Percentiles rank a stretch among this genome's conserved stretches.
phyloP scores from a whole-genome alignment of 2,113 vertebrate genomes.

The Chaetodon trifascialis region DNA sequence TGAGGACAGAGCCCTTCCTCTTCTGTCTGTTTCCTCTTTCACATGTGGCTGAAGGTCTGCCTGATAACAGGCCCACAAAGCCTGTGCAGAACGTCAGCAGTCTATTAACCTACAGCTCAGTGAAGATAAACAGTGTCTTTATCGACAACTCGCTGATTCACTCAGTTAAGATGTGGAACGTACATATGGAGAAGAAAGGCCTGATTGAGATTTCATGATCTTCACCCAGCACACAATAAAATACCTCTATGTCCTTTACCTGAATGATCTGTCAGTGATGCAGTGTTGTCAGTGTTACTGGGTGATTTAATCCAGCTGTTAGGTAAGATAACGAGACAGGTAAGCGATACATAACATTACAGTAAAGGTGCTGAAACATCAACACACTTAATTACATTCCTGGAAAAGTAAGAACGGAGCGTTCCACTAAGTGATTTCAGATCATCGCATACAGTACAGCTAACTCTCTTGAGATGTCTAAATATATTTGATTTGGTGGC shows the following conservation, averaged over 20 bases:
- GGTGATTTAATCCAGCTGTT: background rate
- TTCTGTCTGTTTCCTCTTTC: constrained; percentile 29
- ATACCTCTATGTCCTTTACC: background rate
- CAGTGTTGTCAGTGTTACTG: background rate
- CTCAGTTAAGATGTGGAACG: background rate
- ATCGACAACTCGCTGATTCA: constrained; percentile 32
- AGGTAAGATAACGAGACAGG: background rate
- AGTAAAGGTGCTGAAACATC: too few relatives aligned
- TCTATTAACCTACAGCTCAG: constrained; percentile 50
- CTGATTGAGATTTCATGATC: constrained; percentile 10
- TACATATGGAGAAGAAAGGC: background rate
- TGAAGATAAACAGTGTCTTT: constrained; percentile 27
- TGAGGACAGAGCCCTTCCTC: constrained; percentile 62
- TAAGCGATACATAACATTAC: too few relatives aligned
- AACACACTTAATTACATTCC: too few relatives aligned
- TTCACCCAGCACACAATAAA: background rate
- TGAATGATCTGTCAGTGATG: background rate
- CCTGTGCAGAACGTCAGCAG: background rate
- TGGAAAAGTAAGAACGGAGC: too few relatives aligned
- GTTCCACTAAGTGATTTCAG: background rate
- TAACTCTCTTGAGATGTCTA: background rate
- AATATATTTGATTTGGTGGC: background rate
- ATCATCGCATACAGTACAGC: background rate
- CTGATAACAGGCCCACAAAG: constrained; percentile 70
- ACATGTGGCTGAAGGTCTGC: constrained; percentile 37